Conservation (phyloP, 2,888 invertebrate species). For the Andrena praecox region DNA sequence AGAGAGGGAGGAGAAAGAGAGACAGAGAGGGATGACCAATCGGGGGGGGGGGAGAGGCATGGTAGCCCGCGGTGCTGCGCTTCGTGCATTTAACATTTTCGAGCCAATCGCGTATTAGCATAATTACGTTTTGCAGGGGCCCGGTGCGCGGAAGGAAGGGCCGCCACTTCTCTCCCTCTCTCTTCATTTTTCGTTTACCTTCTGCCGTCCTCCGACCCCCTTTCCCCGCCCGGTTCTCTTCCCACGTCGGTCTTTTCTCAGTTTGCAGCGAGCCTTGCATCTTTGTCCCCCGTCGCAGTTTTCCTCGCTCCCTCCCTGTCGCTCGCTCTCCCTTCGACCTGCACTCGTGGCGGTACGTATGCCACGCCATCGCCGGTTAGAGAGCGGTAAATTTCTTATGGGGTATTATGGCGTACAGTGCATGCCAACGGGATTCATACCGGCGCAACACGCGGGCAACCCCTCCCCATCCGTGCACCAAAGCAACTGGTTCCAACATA, state of each 20-base stretch:
- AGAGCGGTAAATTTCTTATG: slow-evolving; percentile 82
- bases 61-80: slow-evolving; percentile 81
- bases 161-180: slow-evolving; percentile 30
- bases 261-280: slow-evolving; percentile 31
- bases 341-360: slow-evolving; percentile 51
- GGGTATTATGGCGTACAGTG: slow-evolving; percentile 80
- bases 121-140: slow-evolving; percentile 82
- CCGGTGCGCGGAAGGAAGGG: slow-evolving; percentile 70
- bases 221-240: slow-evolving; percentile 32
- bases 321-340: slow-evolving; percentile 21
- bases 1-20: slow-evolving; percentile 60
- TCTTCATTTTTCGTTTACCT: slow-evolving; percentile 6
- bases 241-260: slow-evolving; percentile 51
- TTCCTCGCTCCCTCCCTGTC: slow-evolving; percentile 39
- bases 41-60: slow-evolving; percentile 42
- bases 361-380: slow-evolving; percentile 76
- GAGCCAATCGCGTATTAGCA: slow-evolving; percentile 84
- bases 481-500: slow-evolving; percentile 78
- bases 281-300: slow-evolving; percentile 46
- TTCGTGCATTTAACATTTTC: slow-evolving; percentile 82
- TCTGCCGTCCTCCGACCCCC: slow-evolving; percentile 8
- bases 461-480: slow-evolving; percentile 43
- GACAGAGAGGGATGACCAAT: slow-evolving; percentile 68
- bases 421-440: slow-evolving; percentile 80
- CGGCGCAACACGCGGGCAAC: slow-evolving; percentile 74